These are phyloP conservation scores for Anguilla pacifica DNA, from an alignment of 2,797 vertebrate genomes.

Conservation along the genomic window DNA sequence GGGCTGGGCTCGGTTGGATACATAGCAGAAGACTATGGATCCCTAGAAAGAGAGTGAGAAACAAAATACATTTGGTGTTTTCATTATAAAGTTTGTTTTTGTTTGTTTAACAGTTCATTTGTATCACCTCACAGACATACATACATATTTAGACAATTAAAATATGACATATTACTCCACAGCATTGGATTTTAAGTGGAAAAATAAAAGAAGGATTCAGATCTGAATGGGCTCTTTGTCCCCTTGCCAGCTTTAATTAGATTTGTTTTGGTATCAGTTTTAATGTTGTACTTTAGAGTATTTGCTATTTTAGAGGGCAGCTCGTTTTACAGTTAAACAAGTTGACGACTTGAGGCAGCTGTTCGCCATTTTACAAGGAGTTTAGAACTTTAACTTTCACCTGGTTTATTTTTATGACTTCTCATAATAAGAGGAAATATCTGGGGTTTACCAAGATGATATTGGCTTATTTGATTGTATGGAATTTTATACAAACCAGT, in stretches of 20 bases:
- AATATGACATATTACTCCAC: slow-evolving; percentile 65
- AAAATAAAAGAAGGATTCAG: slow-evolving; percentile 60
- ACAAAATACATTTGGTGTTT: slow-evolving; percentile 8
- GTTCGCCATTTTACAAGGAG: slow-evolving; percentile 59
- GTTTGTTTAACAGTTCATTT: slow-evolving; percentile 32
- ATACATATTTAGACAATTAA: slow-evolving; percentile 66
- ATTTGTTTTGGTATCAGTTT: slow-evolving; percentile 48
- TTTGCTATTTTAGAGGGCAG: slow-evolving; percentile 53
- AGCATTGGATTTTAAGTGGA: slow-evolving; percentile 62
- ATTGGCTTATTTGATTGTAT: slow-evolving; percentile 39
- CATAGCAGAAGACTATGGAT: neutral
- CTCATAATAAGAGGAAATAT: slow-evolving; percentile 42
- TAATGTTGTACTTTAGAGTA: slow-evolving; percentile 51
- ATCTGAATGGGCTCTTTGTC: slow-evolving; percentile 63
- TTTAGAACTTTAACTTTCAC: slow-evolving; percentile 49
- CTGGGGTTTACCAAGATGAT: slow-evolving; percentile 55
- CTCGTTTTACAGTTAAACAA: slow-evolving; percentile 60
- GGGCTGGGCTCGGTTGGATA: neutral
- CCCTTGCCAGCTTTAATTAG: slow-evolving; percentile 30
- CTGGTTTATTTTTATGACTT: slow-evolving; percentile 55
- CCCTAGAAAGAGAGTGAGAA: neutral
- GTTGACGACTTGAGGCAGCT: slow-evolving; percentile 47
- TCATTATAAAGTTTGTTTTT: slow-evolving; percentile 5
- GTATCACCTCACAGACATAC: slow-evolving; percentile 33
- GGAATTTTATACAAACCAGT: slow-evolving; percentile 46